A percentile compares a stretch with the other conserved stretches of the same genome.
These are phyloP conservation scores for Porites rus DNA, from an alignment of 92 coral and sea anemone genomes.

Conservation along the genomic window DNA sequence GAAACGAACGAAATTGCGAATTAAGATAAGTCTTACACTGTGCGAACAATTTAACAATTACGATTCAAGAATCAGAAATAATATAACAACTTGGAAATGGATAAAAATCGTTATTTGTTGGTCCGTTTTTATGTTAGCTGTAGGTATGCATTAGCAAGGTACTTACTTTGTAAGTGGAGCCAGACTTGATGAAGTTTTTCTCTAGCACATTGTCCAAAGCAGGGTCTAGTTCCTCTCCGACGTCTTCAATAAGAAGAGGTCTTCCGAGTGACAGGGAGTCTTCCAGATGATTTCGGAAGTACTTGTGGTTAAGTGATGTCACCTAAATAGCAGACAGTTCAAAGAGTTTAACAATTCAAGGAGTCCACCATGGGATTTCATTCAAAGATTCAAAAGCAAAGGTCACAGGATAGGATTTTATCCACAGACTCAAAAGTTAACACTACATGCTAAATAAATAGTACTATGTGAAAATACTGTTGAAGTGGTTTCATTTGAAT, in stretches of 20 bases:
- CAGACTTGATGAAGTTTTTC: constrained; percentile 93
- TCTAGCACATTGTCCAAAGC: constrained; percentile 89
- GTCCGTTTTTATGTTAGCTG: neutral
- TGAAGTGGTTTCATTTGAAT: no score
- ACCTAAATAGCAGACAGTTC: constrained; percentile 35
- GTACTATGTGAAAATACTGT: no score
- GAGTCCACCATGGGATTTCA: no score
- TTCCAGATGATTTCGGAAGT: constrained; percentile 90
- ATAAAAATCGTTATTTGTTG: neutral
- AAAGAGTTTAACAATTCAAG: no score
- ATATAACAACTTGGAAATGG: neutral
- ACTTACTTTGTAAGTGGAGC: constrained; percentile 83
- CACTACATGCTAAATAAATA: no score
- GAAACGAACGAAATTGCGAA: no score
- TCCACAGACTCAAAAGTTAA: no score
- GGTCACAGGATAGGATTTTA: no score
- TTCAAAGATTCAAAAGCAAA: no score
- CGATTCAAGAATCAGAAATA: neutral
- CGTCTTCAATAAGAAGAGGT: constrained; percentile 89
- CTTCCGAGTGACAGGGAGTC: constrained; percentile 87
- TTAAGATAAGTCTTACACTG: no score
- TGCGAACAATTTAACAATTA: no score
- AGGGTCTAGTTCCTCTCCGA: constrained; percentile 93
- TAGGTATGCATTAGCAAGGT: no score
- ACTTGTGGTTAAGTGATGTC: constrained; percentile 90